These are phyloP conservation scores for Hippoglossus stenolepis DNA, from an alignment of 2,113 vertebrate species.

Conservation along the genomic window DNA sequence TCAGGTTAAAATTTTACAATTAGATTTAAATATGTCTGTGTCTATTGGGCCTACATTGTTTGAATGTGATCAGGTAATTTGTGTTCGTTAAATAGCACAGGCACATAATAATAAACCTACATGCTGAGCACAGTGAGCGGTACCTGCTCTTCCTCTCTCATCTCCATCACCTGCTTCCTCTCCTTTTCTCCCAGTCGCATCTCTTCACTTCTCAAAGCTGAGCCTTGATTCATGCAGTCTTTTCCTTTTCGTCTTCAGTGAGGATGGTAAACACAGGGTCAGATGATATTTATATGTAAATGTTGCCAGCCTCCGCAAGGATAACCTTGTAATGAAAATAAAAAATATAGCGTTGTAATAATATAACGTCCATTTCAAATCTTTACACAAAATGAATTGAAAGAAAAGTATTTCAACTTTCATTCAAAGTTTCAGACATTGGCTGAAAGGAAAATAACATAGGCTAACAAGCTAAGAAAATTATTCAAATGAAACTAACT, in stretches of 20 bases:
- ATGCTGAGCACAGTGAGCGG: neutral
- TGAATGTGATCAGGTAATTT: neutral
- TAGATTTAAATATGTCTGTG: too few species aligned
- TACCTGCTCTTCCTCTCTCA: neutral
- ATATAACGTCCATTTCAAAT: neutral
- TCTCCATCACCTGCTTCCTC: neutral
- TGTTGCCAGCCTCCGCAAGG: neutral
- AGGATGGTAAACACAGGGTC: neutral
- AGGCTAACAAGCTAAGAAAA: neutral
- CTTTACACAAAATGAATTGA: neutral
- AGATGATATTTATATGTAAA: neutral
- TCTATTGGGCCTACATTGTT: too few species aligned
- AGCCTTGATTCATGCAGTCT: neutral
- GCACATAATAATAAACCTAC: neutral
- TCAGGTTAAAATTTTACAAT: too few species aligned
- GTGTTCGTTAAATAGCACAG: neutral
- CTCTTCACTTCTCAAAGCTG: neutral
- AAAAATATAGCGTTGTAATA: neutral
- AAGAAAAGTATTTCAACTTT: neutral
- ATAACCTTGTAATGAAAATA: neutral
- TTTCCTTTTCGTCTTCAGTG: neutral
- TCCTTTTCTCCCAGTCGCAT: neutral
- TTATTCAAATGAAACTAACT: neutral
- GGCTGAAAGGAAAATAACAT: neutral
- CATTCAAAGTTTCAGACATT: neutral